Base-by-base conservation (phyloP, 2,888 invertebrate genomes). In the Charanyca ferruginea region DNA sequence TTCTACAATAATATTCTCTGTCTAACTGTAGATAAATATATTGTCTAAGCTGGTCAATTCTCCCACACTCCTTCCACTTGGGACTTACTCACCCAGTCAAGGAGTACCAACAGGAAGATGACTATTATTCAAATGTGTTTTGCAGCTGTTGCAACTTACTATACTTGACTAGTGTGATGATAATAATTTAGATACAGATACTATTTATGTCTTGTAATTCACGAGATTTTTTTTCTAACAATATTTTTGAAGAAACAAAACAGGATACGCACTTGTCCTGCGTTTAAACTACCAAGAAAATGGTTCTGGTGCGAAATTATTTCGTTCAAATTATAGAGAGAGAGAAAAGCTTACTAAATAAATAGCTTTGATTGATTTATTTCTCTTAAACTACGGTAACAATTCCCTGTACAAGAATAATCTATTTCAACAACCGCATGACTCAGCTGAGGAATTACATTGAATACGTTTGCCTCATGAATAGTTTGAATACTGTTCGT, bases 121-220 rank as follows among this genome's bases (percentile, higher is more conserved):
- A 9, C 20, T 41, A 47, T 25, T 9, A 32, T 25, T 5, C 8
- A 18, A 66, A 66, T 45, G 45, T 59, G 75, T 4, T 1, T 4
- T 59, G 53, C 71, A 74, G 67, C 58, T 74, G 68, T 59, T 44
- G 48, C 38, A 58, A 1, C 57, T 38, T 2, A 28, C 2, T 20
- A 38, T 44, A 41, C 2, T 23, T 48, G 16, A n/a, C 7, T 8
- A 52, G 6, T 47, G 20, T 38, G 7, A 38, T 9, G n/a, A 0
- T 22, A 22, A 20, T 35, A 59, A 38, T 38, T 38, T 16, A 38
- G 32, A 32, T 11, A 32, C 32, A 1, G 11, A 32, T 2, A 11
- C 2, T 32, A 32, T 9, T 28, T 6, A 3, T 7, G 9, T 6
- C 1, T 32, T 5, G 9, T 32, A 32, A 3, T 32, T 11, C 11